Evolutionary conservation across 2,797 vertebrate genomes (phyloP).

Genomic region (Notolabrus celidotus): DNA sequence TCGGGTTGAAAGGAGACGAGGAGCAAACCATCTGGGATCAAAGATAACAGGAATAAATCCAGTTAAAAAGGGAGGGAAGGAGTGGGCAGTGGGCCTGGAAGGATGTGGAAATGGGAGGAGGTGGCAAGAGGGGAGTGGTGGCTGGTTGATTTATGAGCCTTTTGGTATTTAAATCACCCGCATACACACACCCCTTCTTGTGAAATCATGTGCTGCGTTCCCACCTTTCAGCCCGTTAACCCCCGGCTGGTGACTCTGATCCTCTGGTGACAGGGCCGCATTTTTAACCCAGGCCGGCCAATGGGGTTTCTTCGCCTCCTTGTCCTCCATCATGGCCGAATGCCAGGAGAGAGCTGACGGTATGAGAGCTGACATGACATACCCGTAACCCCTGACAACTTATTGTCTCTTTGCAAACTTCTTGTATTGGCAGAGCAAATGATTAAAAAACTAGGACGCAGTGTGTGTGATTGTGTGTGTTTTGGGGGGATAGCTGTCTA

Average conservation of each 20-base stretch:
- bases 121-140: conserved; percentile 56
- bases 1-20: conserved; percentile 73
- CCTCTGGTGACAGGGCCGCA: conserved; percentile 54
- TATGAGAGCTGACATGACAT: conserved; percentile 60
- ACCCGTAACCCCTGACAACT: conserved; percentile 56
- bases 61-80: conserved; percentile 47
- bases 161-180: conserved; percentile 78
- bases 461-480: conserved; percentile 26
- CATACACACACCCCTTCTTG: conserved; percentile 43
- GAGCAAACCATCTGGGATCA: conserved; percentile 76
- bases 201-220: conserved; percentile 69
- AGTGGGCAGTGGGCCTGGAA: conserved; percentile 61
- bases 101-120: conserved; percentile 74
- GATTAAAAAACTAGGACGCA: conserved; percentile 45
- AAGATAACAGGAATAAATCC: conserved; percentile 86
- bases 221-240: conserved; percentile 68
- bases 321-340: conserved; percentile 42
- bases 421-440: conserved; percentile 39
- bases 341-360: conserved; percentile 44
- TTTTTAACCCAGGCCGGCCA: conserved; percentile 50
- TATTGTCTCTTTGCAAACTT: conserved; percentile 64
- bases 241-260: conserved; percentile 70
- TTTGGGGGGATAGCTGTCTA: conserved; percentile 26
- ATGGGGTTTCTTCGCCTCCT: conserved; percentile 51
- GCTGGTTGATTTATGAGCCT: conserved; percentile 78